Evolutionary conservation across 2,797 vertebrate genomes (phyloP).

Genomic region (Rhincodon typus): DNA sequence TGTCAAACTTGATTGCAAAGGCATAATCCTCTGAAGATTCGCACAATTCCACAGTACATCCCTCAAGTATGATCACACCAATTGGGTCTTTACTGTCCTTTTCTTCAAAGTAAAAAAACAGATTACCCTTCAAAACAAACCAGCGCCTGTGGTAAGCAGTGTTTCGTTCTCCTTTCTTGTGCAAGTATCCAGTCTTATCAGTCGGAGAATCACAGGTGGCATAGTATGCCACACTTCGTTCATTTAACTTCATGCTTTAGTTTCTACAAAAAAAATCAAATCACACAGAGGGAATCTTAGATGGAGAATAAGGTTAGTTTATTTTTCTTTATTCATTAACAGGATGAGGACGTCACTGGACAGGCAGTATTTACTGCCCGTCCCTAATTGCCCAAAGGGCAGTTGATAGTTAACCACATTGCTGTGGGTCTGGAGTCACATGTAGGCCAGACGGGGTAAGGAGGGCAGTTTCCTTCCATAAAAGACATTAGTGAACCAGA

Average conservation of each 20-base stretch:
- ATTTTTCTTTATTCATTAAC: too few relatives aligned
- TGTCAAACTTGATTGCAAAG: constrained; percentile 81
- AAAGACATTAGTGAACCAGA: too few relatives aligned
- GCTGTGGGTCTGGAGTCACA: too few relatives aligned
- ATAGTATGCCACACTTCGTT: constrained; percentile 84
- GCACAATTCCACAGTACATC: constrained; percentile 91
- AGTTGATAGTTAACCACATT: too few relatives aligned
- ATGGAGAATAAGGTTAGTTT: not conserved
- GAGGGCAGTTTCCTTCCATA: too few relatives aligned
- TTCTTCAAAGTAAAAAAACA: constrained; percentile 98
- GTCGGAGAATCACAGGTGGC: constrained; percentile 85
- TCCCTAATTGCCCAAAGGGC: too few relatives aligned
- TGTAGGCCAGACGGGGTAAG: too few relatives aligned
- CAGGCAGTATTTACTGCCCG: too few relatives aligned
- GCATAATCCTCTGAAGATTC: constrained; percentile 76
- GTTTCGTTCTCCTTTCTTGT: constrained; percentile 86
- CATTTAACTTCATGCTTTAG: constrained; percentile 85
- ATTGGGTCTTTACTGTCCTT: constrained; percentile 78
- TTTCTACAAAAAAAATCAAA: constrained; percentile 7
- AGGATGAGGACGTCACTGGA: too few relatives aligned
- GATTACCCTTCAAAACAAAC: constrained; percentile 93
- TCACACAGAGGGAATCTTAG: not conserved
- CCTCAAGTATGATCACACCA: constrained; percentile 87
- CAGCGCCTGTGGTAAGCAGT: constrained; percentile 86
- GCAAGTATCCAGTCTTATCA: constrained; percentile 83